Percentiles rank a stretch among this genome's conserved stretches.
These are phyloP conservation scores for Brachymystax lenok DNA, from an alignment of 2,797 vertebrate species.

Conservation along the genomic window DNA sequence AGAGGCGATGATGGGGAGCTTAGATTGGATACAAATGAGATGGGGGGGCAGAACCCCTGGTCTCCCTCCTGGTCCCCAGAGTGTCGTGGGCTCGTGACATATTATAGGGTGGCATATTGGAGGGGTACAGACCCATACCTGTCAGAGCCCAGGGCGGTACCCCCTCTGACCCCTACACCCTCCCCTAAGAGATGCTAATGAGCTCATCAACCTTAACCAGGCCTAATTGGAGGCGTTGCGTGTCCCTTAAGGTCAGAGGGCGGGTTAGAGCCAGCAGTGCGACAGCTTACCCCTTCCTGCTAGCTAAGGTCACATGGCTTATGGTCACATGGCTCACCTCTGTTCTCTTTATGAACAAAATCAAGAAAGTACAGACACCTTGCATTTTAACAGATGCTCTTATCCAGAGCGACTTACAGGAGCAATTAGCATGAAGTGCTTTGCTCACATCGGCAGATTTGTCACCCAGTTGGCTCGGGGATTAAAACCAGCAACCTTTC, in stretches of 20 bases:
- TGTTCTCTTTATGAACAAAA: slow-evolving; percentile 45
- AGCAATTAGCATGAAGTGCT: too few species aligned
- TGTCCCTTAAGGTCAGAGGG: slow-evolving; percentile 59
- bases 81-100: slow-evolving; percentile 42
- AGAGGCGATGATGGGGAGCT: slow-evolving; percentile 55
- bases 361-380: slow-evolving; percentile 49
- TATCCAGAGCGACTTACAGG: too few species aligned
- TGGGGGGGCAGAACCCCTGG: not conserved
- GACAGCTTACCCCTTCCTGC: slow-evolving; percentile 41
- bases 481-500: too few species aligned
- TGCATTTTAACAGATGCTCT: not conserved
- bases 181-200: slow-evolving; percentile 56
- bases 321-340: slow-evolving; percentile 32
- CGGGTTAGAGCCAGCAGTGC: slow-evolving; percentile 42
- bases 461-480: too few species aligned
- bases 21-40: slow-evolving; percentile 25
- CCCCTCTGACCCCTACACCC: slow-evolving; percentile 35
- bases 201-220: slow-evolving; percentile 65
- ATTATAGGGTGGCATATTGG: slow-evolving; percentile 26
- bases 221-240: slow-evolving; percentile 60
- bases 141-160: slow-evolving; percentile 43
- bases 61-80: slow-evolving; percentile 27
- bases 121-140: slow-evolving; percentile 24
- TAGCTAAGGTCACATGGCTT: slow-evolving; percentile 45
- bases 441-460: too few species aligned